Evolutionary conservation across 2,797 vertebrate genomes (phyloP).

Genomic region (Acestrorhynchus altus): DNA sequence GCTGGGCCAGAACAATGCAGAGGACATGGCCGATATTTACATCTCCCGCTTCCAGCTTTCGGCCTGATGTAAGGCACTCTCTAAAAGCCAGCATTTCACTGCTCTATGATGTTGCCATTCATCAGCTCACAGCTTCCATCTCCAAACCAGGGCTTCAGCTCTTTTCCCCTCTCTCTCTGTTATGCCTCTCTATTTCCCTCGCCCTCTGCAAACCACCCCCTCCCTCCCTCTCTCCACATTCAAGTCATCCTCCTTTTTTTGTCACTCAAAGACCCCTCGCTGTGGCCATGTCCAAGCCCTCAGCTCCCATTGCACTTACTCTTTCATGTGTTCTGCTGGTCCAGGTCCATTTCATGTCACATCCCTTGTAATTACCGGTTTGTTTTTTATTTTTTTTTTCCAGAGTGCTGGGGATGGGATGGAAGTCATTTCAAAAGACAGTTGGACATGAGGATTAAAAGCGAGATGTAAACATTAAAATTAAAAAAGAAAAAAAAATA

Average conservation of each 20-base stretch:
- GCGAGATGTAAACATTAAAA: conserved; percentile 60
- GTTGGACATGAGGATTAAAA: conserved; percentile 50
- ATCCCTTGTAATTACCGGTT: conserved; percentile 53
- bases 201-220: conserved; percentile 23
- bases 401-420: conserved; percentile 40
- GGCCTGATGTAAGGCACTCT: conserved; percentile 28
- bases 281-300: conserved; percentile 56
- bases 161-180: conserved; percentile 27
- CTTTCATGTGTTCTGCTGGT: conserved; percentile 55
- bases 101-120: conserved; percentile 39
- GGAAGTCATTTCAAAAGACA: conserved; percentile 48
- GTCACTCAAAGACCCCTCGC: conserved; percentile 59
- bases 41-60: conserved; percentile 16
- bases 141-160: conserved; percentile 41
- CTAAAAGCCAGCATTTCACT: conserved; percentile 33
- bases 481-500: conserved; percentile 46
- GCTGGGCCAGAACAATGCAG: conserved; percentile 8
- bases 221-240: conserved; percentile 44
- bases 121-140: conserved; percentile 45
- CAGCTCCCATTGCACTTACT: conserved; percentile 50
- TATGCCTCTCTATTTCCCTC: conserved; percentile 33
- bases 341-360: conserved; percentile 51
- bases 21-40: conserved; percentile 26
- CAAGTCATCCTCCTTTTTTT: conserved; percentile 50
- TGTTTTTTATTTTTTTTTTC: conserved; percentile 47